Evolutionary conservation across 2,888 invertebrate species (phyloP).

Genomic region (Calephelis perditalis): DNA sequence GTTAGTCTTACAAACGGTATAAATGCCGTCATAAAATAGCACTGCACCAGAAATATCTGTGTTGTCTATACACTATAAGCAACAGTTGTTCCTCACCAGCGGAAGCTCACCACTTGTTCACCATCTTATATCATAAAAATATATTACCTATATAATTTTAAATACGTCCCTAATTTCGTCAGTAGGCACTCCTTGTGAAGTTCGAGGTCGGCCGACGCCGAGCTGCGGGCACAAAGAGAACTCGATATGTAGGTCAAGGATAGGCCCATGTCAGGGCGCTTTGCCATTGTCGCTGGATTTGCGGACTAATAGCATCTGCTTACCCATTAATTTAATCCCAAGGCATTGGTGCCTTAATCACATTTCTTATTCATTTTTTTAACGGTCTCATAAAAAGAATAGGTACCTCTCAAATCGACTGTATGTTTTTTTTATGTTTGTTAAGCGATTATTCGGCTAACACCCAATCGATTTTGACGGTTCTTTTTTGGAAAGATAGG

Average conservation of each 20-base stretch:
- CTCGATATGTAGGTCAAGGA: constrained; percentile 50
- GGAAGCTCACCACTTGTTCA: too few species aligned
- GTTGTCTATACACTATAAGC: too few species aligned
- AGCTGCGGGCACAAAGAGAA: constrained; percentile 19
- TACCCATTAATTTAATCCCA: not conserved
- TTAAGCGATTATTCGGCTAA: too few species aligned
- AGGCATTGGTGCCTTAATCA: not conserved
- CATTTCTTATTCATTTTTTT: too few species aligned
- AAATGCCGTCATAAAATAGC: too few species aligned
- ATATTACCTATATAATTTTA: not conserved
- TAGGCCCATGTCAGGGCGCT: constrained; percentile 30
- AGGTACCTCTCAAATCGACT: not conserved
- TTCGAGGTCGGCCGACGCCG: constrained; percentile 7
- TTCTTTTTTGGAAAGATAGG: too few species aligned
- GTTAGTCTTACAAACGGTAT: too few species aligned
- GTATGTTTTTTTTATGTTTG: too few species aligned
- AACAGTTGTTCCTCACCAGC: too few species aligned
- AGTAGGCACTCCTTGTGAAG: constrained; percentile 1
- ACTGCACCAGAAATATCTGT: too few species aligned
- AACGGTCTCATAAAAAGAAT: too few species aligned
- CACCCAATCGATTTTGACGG: too few species aligned
- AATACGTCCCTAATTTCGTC: constrained; percentile 7
- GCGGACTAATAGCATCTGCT: constrained; percentile 12
- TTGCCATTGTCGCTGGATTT: constrained; percentile 24
- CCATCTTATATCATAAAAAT: not conserved